These are phyloP conservation scores for Chelonia mydas DNA, from an alignment of 2,797 vertebrate species.

Conservation along the genomic window DNA sequence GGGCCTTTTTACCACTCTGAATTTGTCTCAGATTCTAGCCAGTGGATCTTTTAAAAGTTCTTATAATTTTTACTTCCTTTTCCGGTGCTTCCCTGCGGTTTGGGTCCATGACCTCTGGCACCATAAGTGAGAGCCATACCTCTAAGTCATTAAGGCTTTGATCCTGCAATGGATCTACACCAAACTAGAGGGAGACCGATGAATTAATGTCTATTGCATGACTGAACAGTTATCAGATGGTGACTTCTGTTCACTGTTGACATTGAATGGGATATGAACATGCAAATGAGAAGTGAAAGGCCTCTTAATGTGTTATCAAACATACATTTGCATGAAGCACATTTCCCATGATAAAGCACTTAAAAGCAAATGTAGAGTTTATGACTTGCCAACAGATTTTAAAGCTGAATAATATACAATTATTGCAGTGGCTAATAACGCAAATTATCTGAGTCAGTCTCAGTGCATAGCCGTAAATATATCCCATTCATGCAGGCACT, in stretches of 20 bases:
- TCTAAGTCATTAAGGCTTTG: neutral
- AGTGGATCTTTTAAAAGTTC: neutral
- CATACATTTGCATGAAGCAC: slow-evolving; percentile 31
- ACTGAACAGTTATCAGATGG: neutral
- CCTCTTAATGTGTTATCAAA: neutral
- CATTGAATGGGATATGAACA: slow-evolving; percentile 55
- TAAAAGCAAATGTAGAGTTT: slow-evolving; percentile 65
- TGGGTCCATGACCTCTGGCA: neutral
- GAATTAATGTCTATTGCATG: neutral
- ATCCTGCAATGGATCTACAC: neutral
- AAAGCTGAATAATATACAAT: slow-evolving; percentile 39
- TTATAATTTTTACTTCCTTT: fast-evolving
- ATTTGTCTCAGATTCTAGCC: neutral
- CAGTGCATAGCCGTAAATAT: slow-evolving; percentile 24
- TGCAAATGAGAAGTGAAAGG: slow-evolving; percentile 7
- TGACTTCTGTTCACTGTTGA: slow-evolving; percentile 41
- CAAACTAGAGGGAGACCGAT: neutral
- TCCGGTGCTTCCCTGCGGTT: neutral
- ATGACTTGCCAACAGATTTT: slow-evolving; percentile 35
- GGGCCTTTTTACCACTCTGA: neutral
- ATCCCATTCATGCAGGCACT: neutral
- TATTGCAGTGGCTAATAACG: slow-evolving; percentile 59
- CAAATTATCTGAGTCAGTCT: slow-evolving; percentile 47
- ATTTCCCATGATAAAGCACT: slow-evolving; percentile 49
- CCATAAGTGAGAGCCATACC: neutral